phyloP scores from a whole-genome alignment of 2,888 invertebrate genomes.

The Sminthurides aquaticus region DNA sequence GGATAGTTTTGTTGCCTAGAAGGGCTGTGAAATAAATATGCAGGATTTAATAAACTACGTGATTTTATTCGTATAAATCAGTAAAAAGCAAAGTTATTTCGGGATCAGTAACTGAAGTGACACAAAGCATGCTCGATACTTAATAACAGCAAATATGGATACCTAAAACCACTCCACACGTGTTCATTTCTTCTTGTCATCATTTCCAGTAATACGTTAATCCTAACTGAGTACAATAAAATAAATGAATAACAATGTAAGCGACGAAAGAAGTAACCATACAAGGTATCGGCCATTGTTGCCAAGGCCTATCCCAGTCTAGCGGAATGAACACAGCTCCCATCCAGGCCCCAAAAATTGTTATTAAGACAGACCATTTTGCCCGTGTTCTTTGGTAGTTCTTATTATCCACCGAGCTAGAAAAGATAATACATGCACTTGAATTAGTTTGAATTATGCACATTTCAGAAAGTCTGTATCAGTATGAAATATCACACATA shows the following conservation, averaged over 20 bases:
- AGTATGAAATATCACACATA: constrained; percentile 7
- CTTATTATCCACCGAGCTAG: constrained; percentile 32
- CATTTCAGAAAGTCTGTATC: not conserved
- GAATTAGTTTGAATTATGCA: constrained; percentile 1
- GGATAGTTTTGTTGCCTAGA: no score
- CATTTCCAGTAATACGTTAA: no score
- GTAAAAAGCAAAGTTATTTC: no score
- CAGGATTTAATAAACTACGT: no score
- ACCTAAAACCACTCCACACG: no score
- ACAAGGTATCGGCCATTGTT: constrained; percentile 41
- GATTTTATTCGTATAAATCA: no score
- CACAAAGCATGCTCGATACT: no score
- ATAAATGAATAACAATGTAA: constrained; percentile 25
- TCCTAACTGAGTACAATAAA: constrained; percentile 3
- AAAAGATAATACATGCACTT: constrained; percentile 10
- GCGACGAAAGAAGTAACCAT: constrained; percentile 28
- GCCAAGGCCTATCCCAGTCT: constrained; percentile 84
- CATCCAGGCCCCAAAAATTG: constrained; percentile 70
- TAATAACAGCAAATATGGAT: no score
- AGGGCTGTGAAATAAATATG: no score
- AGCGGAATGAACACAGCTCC: constrained; percentile 78
- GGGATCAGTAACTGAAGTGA: no score
- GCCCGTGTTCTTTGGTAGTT: constrained; percentile 27
- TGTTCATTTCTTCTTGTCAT: no score
- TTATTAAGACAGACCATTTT: constrained; percentile 46